Percentiles rank a stretch among this genome's conserved stretches.
Evolutionary conservation across 2,113 vertebrate genomes (phyloP).

Genomic region (Greenwoodochromis staneri): DNA sequence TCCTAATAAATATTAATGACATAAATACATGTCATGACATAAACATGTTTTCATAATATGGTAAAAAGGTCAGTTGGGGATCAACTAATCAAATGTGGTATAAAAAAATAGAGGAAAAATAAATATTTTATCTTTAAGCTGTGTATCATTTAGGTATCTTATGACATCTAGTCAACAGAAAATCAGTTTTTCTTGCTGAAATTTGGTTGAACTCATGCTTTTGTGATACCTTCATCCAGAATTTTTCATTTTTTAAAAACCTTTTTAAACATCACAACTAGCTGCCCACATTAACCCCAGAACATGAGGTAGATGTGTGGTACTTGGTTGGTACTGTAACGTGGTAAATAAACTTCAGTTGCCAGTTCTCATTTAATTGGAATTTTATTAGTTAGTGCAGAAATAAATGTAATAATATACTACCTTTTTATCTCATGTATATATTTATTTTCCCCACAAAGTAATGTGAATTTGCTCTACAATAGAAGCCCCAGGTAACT

Average conservation of each 20-base stretch:
- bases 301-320: background rate
- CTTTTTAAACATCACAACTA: background rate
- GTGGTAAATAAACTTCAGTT: background rate
- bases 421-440: background rate
- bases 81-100: background rate
- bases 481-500: background rate
- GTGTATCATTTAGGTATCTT: background rate
- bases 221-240: background rate
- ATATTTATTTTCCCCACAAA: background rate
- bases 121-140: background rate
- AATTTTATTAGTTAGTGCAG: fast-evolving
- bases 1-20: background rate
- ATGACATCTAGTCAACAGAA: background rate
- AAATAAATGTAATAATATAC: background rate
- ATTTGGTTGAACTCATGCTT: background rate
- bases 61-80: background rate
- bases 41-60: background rate
- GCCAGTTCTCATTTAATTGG: background rate
- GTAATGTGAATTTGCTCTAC: background rate
- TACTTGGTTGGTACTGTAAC: background rate
- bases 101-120: background rate
- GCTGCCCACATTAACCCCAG: background rate
- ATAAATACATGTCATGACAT: background rate
- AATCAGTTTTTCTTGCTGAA: background rate
- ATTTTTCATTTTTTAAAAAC: background rate